A percentile compares a stretch with the other conserved stretches of the same genome.
These are phyloP conservation scores for Apamea monoglypha DNA, from an alignment of 2,888 invertebrate genomes.

Conservation along the genomic window DNA sequence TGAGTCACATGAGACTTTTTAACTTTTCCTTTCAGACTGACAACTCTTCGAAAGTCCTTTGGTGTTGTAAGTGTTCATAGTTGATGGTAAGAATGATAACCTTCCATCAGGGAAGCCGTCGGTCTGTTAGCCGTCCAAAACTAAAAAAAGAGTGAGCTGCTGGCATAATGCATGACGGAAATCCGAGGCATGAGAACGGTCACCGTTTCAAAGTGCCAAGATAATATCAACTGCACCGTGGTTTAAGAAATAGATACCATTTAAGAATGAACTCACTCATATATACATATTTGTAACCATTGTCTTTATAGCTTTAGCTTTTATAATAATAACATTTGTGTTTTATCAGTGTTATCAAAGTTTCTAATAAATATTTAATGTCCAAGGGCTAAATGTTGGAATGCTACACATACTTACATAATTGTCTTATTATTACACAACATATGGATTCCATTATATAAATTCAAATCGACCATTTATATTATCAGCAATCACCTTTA, in stretches of 20 bases:
- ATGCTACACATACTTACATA: slow-evolving; percentile 54
- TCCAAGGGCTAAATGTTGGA: slow-evolving; percentile 59
- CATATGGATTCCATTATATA: slow-evolving; percentile 59
- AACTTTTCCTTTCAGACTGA: not conserved
- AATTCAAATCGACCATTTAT: slow-evolving; percentile 58
- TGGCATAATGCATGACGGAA: not conserved
- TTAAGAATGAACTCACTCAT: slow-evolving; percentile 7
- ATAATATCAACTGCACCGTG: slow-evolving; percentile 10
- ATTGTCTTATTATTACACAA: slow-evolving; percentile 54
- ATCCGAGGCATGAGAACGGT: not conserved
- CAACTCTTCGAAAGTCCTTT: not conserved
- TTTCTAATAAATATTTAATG: slow-evolving; percentile 33
- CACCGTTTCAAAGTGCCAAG: not conserved
- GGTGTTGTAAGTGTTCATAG: not conserved
- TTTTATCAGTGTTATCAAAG: slow-evolving; percentile 52
- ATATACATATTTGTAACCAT: slow-evolving; percentile 1
- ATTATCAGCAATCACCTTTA: slow-evolving; percentile 58
- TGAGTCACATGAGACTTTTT: not conserved
- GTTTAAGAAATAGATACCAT: not conserved
- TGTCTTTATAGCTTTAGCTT: slow-evolving; percentile 15
- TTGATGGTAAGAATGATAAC: not conserved
- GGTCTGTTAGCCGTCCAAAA: not conserved
- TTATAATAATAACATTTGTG: slow-evolving; percentile 17
- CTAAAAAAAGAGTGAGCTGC: not conserved
- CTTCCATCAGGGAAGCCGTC: not conserved